Evolutionary conservation across 2,888 invertebrate genomes (phyloP).

Genomic region (Drosophila conformis): DNA sequence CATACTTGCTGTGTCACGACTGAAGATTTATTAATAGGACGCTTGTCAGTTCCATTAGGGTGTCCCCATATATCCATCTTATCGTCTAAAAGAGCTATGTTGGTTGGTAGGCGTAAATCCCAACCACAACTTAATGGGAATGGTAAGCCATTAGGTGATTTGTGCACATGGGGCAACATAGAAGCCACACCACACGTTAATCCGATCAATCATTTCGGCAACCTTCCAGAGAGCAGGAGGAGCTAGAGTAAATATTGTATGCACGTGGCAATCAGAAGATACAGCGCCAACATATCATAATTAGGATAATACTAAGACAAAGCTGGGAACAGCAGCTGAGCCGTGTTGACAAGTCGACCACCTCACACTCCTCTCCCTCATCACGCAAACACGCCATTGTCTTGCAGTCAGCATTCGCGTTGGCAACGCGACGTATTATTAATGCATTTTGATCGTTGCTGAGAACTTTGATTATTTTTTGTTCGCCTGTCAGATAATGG

Average conservation of each 20-base stretch:
- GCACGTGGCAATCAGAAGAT: conserved; percentile 54
- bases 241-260: conserved; percentile 21
- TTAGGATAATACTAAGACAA: conserved; percentile 69
- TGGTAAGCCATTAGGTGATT: conserved; percentile 20
- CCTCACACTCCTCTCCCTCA: not conserved
- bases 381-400: not conserved
- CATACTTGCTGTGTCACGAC: not conserved
- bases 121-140: not conserved
- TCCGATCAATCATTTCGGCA: conserved; percentile 51
- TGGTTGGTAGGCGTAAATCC: not conserved
- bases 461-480: conserved; percentile 30
- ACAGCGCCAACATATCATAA: conserved; percentile 53
- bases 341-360: conserved; percentile 46
- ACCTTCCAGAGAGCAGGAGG: conserved; percentile 24
- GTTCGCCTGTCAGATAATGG: conserved; percentile 20
- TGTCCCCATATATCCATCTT: not conserved
- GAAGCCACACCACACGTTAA: conserved; percentile 13
- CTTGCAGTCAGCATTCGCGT: conserved; percentile 22
- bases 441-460: conserved; percentile 55
- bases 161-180: conserved; percentile 5
- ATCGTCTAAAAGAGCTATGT: not conserved
- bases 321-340: conserved; percentile 36
- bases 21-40: not conserved
- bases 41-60: not conserved
- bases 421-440: conserved; percentile 60